These are phyloP conservation scores for Clarias batrachus DNA, from an alignment of 2,113 vertebrate genomes.

Conservation along the genomic window DNA sequence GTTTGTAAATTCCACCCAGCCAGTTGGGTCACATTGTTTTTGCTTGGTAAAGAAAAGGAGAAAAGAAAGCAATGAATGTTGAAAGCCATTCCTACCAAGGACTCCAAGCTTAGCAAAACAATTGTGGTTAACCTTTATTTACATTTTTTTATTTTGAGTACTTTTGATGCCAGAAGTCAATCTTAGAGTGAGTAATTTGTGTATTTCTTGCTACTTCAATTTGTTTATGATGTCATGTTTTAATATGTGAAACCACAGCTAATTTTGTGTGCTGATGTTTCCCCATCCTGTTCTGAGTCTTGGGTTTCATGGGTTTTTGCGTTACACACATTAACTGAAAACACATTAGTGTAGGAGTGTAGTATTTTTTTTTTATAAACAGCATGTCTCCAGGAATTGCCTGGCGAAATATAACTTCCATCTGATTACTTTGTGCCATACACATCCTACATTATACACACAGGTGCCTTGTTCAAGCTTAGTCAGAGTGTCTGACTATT, in stretches of 20 bases:
- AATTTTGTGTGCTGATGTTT: neutral
- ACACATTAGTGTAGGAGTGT: neutral
- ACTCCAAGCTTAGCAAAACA: neutral
- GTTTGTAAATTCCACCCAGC: constrained; percentile 21
- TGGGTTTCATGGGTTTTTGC: neutral
- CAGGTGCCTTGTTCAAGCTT: neutral
- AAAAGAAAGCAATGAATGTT: neutral
- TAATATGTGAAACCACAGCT: neutral
- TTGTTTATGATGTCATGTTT: neutral
- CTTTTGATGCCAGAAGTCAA: constrained; percentile 3
- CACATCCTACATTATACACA: neutral
- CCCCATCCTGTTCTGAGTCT: neutral
- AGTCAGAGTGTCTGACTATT: neutral
- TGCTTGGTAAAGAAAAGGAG: neutral
- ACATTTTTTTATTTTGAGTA: neutral
- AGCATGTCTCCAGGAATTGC: neutral
- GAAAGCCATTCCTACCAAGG: neutral
- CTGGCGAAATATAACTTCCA: neutral
- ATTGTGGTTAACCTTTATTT: neutral
- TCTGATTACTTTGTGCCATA: neutral
- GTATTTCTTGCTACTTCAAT: neutral
- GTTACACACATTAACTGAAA: neutral
- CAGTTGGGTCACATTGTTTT: constrained; percentile 37
- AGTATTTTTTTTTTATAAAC: neutral
- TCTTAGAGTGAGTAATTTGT: constrained; percentile 6